Evolutionary conservation across 2,797 vertebrate species (phyloP).

Genomic region (Garrulus glandarius): DNA sequence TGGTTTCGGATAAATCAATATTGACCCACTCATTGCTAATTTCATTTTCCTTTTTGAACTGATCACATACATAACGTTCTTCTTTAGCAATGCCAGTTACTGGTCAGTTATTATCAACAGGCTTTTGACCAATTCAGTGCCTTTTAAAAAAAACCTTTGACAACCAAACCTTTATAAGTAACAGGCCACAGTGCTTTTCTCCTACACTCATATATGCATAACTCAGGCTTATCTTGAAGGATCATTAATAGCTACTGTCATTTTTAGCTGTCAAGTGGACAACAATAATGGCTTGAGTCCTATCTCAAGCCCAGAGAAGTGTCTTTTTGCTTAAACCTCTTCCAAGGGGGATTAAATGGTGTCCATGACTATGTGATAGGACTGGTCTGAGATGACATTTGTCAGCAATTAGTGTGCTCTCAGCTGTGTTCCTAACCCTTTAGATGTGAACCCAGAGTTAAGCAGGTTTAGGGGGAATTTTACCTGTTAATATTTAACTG

Average conservation of each 20-base stretch:
- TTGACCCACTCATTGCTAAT: not conserved
- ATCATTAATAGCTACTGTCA: not conserved
- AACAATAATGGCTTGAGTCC: not conserved
- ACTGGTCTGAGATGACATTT: not conserved
- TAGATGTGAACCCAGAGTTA: not conserved
- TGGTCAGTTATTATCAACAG: not conserved
- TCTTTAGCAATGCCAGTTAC: not conserved
- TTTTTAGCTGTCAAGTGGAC: not conserved
- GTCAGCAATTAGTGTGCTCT: slow-evolving; percentile 1
- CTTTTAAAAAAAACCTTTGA: not conserved
- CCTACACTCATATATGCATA: not conserved
- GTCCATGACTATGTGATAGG: not conserved
- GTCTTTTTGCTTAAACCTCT: not conserved
- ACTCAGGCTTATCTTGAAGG: not conserved
- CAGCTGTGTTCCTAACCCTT: not conserved
- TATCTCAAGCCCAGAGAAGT: not conserved
- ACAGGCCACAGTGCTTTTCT: not conserved
- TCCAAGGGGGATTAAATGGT: not conserved
- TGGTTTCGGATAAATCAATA: not conserved
- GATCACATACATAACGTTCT: not conserved
- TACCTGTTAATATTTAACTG: not conserved
- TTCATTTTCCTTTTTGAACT: not conserved
- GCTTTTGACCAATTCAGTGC: not conserved
- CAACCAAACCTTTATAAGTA: not conserved
- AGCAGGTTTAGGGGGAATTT: not conserved